A percentile compares a stretch with the other conserved stretches of the same genome.
phyloP scores from a whole-genome alignment of 1,140 invertebrate species.

The Idris sp. region DNA sequence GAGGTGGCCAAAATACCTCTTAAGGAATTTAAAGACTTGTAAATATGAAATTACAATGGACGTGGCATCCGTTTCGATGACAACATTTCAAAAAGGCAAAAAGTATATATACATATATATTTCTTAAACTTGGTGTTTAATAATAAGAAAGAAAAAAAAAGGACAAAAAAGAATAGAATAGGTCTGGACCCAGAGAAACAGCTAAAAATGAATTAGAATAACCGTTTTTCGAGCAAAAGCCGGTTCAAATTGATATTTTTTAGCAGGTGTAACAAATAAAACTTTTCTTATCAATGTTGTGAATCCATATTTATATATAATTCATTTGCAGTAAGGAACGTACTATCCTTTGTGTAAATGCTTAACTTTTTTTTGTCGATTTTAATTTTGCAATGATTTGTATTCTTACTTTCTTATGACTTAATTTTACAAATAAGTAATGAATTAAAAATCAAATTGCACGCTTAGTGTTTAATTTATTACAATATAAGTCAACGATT shows the following conservation, averaged over 20 bases:
- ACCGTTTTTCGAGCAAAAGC: slow-evolving; percentile 10
- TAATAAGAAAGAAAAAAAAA: slow-evolving; percentile 2
- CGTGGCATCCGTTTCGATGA: slow-evolving; percentile 5
- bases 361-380: not conserved
- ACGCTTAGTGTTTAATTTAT: slow-evolving; percentile 28
- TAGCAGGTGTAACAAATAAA: slow-evolving; percentile 18
- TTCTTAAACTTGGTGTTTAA: too few species aligned
- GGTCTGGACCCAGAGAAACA: too few species aligned
- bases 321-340: slow-evolving; percentile 11
- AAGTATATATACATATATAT: slow-evolving; percentile 19
- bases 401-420: slow-evolving; percentile 16
- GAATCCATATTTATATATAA: not conserved
- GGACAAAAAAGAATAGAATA: not conserved
- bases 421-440: slow-evolving; percentile 11
- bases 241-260: slow-evolving; percentile 6
- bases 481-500: slow-evolving; percentile 17
- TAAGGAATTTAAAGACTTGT: slow-evolving; percentile 70
- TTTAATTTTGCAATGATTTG: slow-evolving; percentile 1
- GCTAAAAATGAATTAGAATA: too few species aligned
- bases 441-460: slow-evolving; percentile 14
- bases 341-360: not conserved
- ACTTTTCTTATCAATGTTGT: slow-evolving; percentile 1
- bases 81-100: slow-evolving; percentile 15
- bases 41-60: slow-evolving; percentile 39
- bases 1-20: slow-evolving; percentile 87